These are phyloP conservation scores for Dasypogon diadema DNA, from an alignment of 2,888 invertebrate genomes.

Conservation along the genomic window DNA sequence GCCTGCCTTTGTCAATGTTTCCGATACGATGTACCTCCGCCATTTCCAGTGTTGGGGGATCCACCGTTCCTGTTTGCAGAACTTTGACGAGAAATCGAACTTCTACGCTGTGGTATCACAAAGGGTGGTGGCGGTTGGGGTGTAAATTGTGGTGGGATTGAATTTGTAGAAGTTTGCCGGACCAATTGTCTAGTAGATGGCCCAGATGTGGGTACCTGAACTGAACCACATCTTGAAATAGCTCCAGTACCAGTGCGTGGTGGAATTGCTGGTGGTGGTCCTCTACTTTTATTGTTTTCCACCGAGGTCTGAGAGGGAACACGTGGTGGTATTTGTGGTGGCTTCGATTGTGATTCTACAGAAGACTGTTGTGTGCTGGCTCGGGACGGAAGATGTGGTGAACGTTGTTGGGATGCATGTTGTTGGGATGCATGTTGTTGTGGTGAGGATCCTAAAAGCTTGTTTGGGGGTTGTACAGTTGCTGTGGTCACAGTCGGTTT, in stretches of 20 bases:
- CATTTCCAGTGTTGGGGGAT: slow-evolving; percentile 17
- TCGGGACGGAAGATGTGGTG: slow-evolving; percentile 56
- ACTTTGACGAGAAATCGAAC: slow-evolving; percentile 57
- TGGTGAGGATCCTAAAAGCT: slow-evolving; percentile 48
- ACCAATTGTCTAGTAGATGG: slow-evolving; percentile 59
- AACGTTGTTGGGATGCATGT: slow-evolving; percentile 50
- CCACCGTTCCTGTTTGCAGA: slow-evolving; percentile 51
- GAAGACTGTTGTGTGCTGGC: slow-evolving; percentile 8
- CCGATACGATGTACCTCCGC: slow-evolving; percentile 21
- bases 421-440: slow-evolving; percentile 47
- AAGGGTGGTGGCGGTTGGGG: slow-evolving; percentile 68
- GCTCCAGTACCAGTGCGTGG: slow-evolving; percentile 63
- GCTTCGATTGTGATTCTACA: slow-evolving; percentile 46
- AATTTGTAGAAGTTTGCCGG: slow-evolving; percentile 66
- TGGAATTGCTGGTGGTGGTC: slow-evolving; percentile 68
- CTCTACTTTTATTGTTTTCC: slow-evolving; percentile 59
- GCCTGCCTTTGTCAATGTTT: slow-evolving; percentile 58
- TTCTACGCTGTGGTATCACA: slow-evolving; percentile 67
- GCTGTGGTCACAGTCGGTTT: slow-evolving; percentile 66
- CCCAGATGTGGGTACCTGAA: slow-evolving; percentile 61
- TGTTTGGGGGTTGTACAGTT: slow-evolving; percentile 64
- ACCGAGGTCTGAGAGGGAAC: slow-evolving; percentile 65
- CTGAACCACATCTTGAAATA: slow-evolving; percentile 64
- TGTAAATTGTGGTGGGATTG: slow-evolving; percentile 67
- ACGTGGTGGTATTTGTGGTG: slow-evolving; percentile 67